Evolutionary conservation across 92 coral and sea anemone species (phyloP).

Genomic region (Anthopleura xanthogrammica): DNA sequence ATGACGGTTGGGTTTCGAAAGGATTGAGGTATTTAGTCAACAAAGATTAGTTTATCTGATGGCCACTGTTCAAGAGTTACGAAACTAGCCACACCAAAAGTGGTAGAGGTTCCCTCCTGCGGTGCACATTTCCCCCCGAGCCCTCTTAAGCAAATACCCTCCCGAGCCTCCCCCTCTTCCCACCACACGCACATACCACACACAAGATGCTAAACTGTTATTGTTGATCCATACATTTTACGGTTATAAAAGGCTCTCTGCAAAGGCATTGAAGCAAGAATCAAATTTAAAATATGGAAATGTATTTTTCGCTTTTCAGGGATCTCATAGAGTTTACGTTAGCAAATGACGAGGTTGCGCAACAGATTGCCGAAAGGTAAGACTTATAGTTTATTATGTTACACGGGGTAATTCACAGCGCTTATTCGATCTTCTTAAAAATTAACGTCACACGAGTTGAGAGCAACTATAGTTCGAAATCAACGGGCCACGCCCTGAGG

Average conservation of each 20-base stretch:
- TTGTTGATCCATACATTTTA: too few species aligned
- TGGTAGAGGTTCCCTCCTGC: background rate
- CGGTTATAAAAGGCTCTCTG: background rate
- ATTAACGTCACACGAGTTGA: too few species aligned
- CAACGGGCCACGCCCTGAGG: too few species aligned
- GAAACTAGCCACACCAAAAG: background rate
- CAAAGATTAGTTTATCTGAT: background rate
- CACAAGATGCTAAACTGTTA: too few species aligned
- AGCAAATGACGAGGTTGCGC: slow-evolving; percentile 79
- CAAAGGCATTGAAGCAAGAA: background rate
- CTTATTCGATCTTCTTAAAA: too few species aligned
- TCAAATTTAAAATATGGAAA: too few species aligned
- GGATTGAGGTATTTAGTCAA: background rate
- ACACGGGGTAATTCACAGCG: too few species aligned
- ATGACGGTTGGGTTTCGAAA: background rate
- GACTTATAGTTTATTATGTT: background rate
- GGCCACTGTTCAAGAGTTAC: background rate
- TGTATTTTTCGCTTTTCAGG: slow-evolving; percentile 35
- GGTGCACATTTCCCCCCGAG: too few species aligned
- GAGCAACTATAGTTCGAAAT: too few species aligned
- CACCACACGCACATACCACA: too few species aligned
- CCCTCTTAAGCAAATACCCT: too few species aligned
- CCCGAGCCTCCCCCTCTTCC: too few species aligned
- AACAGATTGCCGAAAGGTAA: slow-evolving; percentile 82
- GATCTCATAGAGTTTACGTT: slow-evolving; percentile 88